Conservation (phyloP, 2,888 invertebrate species). For the Eilema griseolum region DNA sequence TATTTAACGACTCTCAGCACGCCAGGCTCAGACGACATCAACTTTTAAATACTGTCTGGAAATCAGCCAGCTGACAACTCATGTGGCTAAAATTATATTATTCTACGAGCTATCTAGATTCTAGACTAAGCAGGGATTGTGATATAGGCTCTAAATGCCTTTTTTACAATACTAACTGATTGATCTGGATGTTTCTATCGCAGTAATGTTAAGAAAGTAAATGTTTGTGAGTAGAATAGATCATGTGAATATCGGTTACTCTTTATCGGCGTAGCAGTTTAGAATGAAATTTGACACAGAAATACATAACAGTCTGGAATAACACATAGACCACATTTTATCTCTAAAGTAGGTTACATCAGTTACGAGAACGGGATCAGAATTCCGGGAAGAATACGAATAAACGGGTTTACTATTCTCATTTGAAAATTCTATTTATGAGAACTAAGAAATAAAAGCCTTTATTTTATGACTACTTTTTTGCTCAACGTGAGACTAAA, state of each 20-base stretch:
- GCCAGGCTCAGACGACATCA: slow-evolving; percentile 32
- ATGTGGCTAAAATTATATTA: background rate
- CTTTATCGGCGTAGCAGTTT: too few relatives aligned
- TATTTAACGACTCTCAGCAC: slow-evolving; percentile 47
- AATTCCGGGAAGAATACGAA: background rate
- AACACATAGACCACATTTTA: too few relatives aligned
- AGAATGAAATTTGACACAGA: too few relatives aligned
- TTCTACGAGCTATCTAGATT: background rate
- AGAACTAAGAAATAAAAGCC: slow-evolving; percentile 58
- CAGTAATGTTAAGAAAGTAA: too few relatives aligned
- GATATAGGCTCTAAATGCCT: background rate
- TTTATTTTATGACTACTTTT: slow-evolving; percentile 73
- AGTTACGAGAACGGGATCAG: background rate
- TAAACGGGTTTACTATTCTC: background rate
- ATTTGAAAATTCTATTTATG: slow-evolving; percentile 34
- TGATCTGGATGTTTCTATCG: too few relatives aligned
- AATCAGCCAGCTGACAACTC: slow-evolving; percentile 10
- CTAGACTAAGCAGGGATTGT: background rate
- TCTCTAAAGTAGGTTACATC: too few relatives aligned
- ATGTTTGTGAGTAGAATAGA: too few relatives aligned
- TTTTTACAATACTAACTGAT: too few relatives aligned
- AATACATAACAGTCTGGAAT: too few relatives aligned
- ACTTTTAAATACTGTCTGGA: slow-evolving; percentile 37
- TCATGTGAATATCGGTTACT: too few relatives aligned
- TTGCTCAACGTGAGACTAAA: slow-evolving; percentile 71